phyloP scores from a whole-genome alignment of 2,113 vertebrate genomes.

The Myrmecophaga tridactyla region DNA sequence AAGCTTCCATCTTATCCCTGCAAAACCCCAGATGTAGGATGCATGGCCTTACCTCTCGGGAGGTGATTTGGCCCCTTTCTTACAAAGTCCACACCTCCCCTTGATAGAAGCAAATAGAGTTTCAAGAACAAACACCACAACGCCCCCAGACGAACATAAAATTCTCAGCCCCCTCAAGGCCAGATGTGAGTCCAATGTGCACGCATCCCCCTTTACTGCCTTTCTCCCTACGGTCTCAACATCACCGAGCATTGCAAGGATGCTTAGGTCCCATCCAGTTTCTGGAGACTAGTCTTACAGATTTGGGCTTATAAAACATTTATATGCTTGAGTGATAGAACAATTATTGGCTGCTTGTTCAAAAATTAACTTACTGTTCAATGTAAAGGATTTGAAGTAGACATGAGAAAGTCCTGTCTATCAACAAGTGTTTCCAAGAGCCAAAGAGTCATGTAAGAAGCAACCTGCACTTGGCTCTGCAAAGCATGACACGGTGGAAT shows the following conservation, averaged over 20 bases:
- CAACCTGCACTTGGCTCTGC: background rate
- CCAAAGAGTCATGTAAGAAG: background rate
- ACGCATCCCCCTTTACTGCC: no score
- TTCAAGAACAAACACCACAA: background rate
- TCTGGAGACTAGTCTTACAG: background rate
- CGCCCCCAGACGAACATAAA: background rate
- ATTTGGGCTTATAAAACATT: background rate
- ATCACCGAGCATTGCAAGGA: background rate
- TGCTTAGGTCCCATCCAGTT: background rate
- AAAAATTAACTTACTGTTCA: background rate
- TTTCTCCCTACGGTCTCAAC: background rate
- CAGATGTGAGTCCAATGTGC: background rate
- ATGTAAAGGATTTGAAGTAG: background rate
- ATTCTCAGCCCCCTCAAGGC: background rate
- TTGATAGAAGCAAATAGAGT: background rate
- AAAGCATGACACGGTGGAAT: background rate
- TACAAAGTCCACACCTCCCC: background rate
- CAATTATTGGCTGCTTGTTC: background rate
- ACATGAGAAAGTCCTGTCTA: background rate
- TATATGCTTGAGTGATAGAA: background rate
- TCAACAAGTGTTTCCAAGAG: background rate
- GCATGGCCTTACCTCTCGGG: background rate
- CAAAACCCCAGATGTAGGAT: background rate
- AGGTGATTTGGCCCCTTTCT: background rate
- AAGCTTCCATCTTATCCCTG: background rate